A percentile compares a stretch with the other conserved stretches of the same genome.
Conservation (phyloP, 2,888 invertebrate genomes). For the Acleris emargana region DNA sequence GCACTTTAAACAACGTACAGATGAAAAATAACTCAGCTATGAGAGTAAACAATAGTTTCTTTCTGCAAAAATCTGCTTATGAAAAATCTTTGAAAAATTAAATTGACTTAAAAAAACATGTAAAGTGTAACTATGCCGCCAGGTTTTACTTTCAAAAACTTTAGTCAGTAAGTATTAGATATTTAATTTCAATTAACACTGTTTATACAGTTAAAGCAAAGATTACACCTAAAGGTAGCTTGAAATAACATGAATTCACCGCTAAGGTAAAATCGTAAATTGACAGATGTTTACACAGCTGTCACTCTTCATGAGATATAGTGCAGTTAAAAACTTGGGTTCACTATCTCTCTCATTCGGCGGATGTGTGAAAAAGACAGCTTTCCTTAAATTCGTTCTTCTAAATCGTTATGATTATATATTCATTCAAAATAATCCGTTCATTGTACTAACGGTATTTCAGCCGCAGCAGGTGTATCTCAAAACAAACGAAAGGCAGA, state of each 20-base stretch:
- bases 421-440: slow-evolving; percentile 23
- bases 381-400: neutral
- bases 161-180: too few species aligned
- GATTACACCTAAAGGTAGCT: too few species aligned
- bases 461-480: slow-evolving; percentile 29
- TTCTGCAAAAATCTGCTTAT: too few species aligned
- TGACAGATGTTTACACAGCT: slow-evolving; percentile 31
- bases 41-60: too few species aligned
- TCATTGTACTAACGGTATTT: slow-evolving; percentile 21
- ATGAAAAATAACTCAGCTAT: too few species aligned
- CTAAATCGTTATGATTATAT: slow-evolving; percentile 18
- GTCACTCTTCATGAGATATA: slow-evolving; percentile 23
- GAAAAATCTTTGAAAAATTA: too few species aligned
- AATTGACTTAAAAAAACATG: too few species aligned
- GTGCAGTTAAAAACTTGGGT: slow-evolving; percentile 24
- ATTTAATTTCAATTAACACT: too few species aligned
- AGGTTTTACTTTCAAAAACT: too few species aligned
- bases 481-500: slow-evolving; percentile 26
- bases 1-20: too few species aligned
- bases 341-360: slow-evolving; percentile 8
- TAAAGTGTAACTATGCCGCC: too few species aligned
- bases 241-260: neutral
- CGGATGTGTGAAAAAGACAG: slow-evolving; percentile 9
- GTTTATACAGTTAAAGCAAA: too few species aligned
- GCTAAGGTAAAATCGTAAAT: slow-evolving; percentile 4